Conservation (phyloP, 2,113 vertebrate species). For the Axis porcinus region DNA sequence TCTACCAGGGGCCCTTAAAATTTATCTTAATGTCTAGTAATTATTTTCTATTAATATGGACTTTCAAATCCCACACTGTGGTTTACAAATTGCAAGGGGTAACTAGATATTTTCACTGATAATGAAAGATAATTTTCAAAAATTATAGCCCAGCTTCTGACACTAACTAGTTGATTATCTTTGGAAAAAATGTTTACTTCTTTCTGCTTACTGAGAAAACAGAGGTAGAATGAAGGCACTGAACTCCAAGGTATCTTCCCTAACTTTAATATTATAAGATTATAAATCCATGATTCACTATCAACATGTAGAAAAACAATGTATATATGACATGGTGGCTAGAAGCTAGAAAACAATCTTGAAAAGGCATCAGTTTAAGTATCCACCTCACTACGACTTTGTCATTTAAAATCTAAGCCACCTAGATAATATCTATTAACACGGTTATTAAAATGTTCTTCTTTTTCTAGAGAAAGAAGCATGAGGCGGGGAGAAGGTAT, state of each 20-base stretch:
- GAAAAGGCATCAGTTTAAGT: background rate
- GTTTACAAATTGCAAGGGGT: background rate
- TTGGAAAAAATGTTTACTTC: background rate
- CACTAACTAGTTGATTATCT: background rate
- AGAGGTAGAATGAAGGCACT: background rate
- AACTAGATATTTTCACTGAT: background rate
- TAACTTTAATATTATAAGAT: background rate
- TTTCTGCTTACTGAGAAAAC: background rate
- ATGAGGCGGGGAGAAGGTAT: background rate
- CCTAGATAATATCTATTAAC: background rate
- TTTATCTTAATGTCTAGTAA: conserved; percentile 28
- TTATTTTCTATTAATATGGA: conserved; percentile 44
- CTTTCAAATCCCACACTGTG: conserved; percentile 9
- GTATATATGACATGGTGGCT: background rate
- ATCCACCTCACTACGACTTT: background rate
- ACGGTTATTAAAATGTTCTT: background rate
- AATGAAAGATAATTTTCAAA: background rate
- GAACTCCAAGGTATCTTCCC: background rate
- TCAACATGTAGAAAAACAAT: background rate
- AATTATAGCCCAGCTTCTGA: background rate
- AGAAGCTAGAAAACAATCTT: background rate
- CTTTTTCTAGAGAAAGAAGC: background rate
- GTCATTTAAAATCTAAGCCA: background rate
- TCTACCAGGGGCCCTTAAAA: conserved; percentile 3
- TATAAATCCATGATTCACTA: background rate